A percentile compares a stretch with the other conserved stretches of the same genome.
Conservation (phyloP, 2,888 invertebrate genomes). For the Cerceris rybyensis region DNA sequence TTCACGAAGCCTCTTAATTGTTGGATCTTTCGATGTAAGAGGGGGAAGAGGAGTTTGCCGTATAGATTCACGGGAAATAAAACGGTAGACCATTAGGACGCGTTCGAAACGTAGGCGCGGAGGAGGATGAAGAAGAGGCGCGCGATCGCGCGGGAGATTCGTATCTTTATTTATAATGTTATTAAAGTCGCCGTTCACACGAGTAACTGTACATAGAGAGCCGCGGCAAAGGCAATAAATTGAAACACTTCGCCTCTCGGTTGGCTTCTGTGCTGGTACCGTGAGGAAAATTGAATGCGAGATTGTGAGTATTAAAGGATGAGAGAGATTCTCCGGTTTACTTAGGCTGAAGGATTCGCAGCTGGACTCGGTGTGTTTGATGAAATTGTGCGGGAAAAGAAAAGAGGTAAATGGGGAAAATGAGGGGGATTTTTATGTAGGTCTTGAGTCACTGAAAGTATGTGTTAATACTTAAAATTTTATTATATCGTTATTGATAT, state of each 20-base stretch:
- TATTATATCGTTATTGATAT: no score
- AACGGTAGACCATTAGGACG: constrained; percentile 9
- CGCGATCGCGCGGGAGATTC: constrained; percentile 54
- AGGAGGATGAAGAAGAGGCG: constrained; percentile 32
- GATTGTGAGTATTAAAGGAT: no score
- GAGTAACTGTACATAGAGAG: constrained; percentile 59
- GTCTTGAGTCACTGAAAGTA: no score
- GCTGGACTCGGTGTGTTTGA: no score
- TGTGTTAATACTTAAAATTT: no score
- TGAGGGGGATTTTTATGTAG: no score
- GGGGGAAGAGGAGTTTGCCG: not conserved
- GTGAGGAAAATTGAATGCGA: not conserved
- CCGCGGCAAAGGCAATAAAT: constrained; percentile 61
- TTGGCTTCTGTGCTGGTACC: constrained; percentile 56
- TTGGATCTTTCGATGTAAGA: constrained; percentile 13
- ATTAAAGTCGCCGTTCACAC: constrained; percentile 73
- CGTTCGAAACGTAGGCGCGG: constrained; percentile 21
- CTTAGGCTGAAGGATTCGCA: no score
- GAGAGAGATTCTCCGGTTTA: no score
- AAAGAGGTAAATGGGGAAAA: no score
- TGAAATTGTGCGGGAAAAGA: no score
- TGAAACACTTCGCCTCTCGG: constrained; percentile 64
- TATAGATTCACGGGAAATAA: constrained; percentile 33
- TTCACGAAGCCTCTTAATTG: constrained; percentile 35
- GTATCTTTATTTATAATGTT: constrained; percentile 78